Conservation (phyloP, 2,113 vertebrate species). For the Alligator mississippiensis region DNA sequence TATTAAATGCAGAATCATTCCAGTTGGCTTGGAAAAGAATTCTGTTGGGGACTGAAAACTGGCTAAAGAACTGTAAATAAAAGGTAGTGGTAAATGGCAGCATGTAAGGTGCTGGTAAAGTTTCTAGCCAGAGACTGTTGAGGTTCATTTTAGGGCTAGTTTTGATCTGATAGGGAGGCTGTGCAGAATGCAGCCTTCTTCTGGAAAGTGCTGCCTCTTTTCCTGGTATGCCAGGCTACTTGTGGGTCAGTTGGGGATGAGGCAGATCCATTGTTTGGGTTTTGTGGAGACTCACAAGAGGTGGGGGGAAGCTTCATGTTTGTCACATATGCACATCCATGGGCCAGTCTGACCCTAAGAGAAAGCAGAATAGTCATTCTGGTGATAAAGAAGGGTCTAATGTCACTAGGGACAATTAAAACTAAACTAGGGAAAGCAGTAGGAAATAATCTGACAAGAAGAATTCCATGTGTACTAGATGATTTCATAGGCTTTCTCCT, state of each 20-base stretch:
- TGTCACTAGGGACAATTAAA: neutral
- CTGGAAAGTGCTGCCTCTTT: neutral
- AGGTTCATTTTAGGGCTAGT: neutral
- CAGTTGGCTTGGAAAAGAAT: neutral
- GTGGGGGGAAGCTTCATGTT: neutral
- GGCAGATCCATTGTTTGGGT: neutral
- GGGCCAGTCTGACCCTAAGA: neutral
- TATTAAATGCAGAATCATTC: conserved; percentile 25
- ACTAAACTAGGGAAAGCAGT: neutral
- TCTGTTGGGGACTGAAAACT: conserved; percentile 18
- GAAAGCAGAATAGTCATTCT: neutral
- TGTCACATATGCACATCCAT: neutral
- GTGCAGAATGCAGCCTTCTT: neutral
- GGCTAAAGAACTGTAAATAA: neutral
- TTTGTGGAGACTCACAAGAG: neutral
- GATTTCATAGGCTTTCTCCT: neutral
- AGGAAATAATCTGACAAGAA: neutral
- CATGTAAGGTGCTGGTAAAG: neutral
- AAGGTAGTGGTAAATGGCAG: neutral
- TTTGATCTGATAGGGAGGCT: neutral
- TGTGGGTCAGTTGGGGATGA: neutral
- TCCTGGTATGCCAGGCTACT: neutral
- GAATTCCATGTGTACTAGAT: neutral
- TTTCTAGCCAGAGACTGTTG: neutral
- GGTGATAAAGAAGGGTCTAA: neutral